phyloP scores from a whole-genome alignment of 2,113 vertebrate genomes.

The Vanacampus margaritifer region DNA sequence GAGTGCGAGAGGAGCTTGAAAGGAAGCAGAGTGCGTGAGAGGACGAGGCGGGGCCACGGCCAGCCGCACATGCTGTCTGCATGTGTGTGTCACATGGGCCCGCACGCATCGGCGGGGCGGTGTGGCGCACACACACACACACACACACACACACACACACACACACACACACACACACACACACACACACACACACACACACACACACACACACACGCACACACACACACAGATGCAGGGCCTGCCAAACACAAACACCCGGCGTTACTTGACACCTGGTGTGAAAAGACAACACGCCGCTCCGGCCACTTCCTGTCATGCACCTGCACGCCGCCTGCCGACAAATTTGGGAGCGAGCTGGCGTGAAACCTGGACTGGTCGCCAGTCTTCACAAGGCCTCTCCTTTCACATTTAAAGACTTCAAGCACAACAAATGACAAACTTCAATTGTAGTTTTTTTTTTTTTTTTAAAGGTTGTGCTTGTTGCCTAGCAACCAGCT shows the following conservation, averaged over 20 bases:
- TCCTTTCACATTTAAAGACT: too few species aligned
- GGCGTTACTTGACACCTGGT: background rate
- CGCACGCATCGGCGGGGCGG: slow-evolving; percentile 44
- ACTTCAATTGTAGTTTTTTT: too few species aligned
- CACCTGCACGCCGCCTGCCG: background rate
- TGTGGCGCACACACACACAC: slow-evolving; percentile 46
- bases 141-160: background rate
- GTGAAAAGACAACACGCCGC: background rate
- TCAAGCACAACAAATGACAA: too few species aligned
- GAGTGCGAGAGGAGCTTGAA: slow-evolving; percentile 7
- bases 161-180: too few species aligned
- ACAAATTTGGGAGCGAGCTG: background rate
- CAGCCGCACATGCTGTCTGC: slow-evolving; percentile 57
- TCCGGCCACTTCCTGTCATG: background rate
- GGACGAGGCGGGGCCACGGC: background rate
- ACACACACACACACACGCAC: slow-evolving; percentile 23
- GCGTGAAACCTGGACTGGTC: background rate
- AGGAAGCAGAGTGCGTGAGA: background rate
- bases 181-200: background rate
- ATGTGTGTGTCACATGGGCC: slow-evolving; percentile 71
- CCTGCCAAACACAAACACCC: background rate
- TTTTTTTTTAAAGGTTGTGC: too few species aligned
- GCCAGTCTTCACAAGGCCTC: background rate
- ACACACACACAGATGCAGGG: too few species aligned
- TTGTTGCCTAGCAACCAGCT: too few species aligned